Percentiles rank a stretch among this genome's conserved stretches.
These are phyloP conservation scores for Mesaphorura yosii DNA, from an alignment of 1,140 invertebrate genomes.

Conservation along the genomic window DNA sequence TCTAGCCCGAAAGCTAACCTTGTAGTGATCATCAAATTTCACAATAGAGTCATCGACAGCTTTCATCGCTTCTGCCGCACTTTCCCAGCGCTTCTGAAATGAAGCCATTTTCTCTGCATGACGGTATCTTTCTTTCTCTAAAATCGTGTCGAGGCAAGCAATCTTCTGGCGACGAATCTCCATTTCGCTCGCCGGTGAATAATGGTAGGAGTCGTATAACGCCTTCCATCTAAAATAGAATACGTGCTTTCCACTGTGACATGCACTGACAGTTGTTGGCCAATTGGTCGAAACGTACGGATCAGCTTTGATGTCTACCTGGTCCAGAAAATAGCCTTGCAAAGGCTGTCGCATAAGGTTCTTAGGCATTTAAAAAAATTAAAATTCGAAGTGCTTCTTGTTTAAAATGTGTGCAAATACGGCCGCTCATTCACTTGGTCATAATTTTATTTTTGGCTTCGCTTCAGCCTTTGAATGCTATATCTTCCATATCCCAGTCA, in stretches of 20 bases:
- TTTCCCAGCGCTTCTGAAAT: constrained; percentile 4
- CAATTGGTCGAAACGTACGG: not conserved
- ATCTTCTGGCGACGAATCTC: not conserved
- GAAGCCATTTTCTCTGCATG: not conserved
- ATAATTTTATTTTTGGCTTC: too few relatives aligned
- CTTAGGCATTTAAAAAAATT: constrained; percentile 3
- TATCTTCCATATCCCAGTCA: too few relatives aligned
- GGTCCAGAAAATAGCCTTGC: constrained; percentile 4
- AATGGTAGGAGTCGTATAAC: not conserved
- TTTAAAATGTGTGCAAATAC: too few relatives aligned
- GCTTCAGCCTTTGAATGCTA: too few relatives aligned
- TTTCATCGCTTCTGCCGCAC: not conserved
- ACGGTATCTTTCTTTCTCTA: constrained; percentile 1
- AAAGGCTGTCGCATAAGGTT: not conserved
- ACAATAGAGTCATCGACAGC: constrained; percentile 6
- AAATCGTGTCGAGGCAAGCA: constrained; percentile 9
- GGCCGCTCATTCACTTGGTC: too few relatives aligned
- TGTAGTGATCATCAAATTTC: not conserved
- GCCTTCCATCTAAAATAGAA: not conserved
- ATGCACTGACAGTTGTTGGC: not conserved
- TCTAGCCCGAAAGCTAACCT: constrained; percentile 1
- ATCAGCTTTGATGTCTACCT: not conserved
- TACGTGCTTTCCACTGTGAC: not conserved
- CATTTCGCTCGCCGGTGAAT: constrained; percentile 13
- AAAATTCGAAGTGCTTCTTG: too few relatives aligned